Conservation (phyloP, 2,797 vertebrate genomes). For the Craterocephalus amniculus region DNA sequence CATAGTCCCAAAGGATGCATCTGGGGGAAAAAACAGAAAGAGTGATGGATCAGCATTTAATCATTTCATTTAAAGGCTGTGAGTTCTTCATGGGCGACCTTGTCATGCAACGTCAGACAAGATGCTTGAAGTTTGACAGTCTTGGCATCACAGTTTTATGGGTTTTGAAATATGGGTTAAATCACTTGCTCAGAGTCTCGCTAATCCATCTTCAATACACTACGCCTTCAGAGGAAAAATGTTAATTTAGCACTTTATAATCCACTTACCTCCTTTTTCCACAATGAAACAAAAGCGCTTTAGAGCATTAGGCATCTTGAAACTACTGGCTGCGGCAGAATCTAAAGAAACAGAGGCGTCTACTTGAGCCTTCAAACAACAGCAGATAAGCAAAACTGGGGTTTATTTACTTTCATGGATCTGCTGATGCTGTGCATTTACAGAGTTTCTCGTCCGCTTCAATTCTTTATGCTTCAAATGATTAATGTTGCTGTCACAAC, state of each 20-base stretch:
- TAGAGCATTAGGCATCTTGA: constrained; percentile 45
- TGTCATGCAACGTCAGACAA: background rate
- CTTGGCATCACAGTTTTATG: background rate
- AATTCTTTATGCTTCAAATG: constrained; percentile 12
- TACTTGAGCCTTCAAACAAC: background rate
- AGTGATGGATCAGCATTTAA: background rate
- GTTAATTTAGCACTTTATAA: constrained; percentile 41
- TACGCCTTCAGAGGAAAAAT: constrained; percentile 9
- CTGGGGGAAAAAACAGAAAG: constrained; percentile 76
- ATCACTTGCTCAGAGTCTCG: constrained; percentile 12
- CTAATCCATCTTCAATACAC: constrained; percentile 15
- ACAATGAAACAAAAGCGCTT: constrained; percentile 46
- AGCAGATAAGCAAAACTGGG: constrained; percentile 42
- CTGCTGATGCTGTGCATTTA: constrained; percentile 22
- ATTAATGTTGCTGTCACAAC: constrained; percentile 28
- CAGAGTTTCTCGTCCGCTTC: constrained; percentile 18
- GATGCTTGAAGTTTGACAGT: background rate
- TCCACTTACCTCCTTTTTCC: constrained; percentile 52
- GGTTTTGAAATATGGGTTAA: background rate
- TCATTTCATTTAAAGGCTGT: background rate
- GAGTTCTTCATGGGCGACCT: background rate
- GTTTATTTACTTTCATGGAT: constrained; percentile 40
- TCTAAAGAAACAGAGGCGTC: constrained; percentile 23
- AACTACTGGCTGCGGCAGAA: constrained; percentile 38
- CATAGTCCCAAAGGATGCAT: constrained; percentile 98